Evolutionary conservation across 53 echinoderm and acorn worm genomes (phyloP).

Genomic region (Hippasteria phrygiana): DNA sequence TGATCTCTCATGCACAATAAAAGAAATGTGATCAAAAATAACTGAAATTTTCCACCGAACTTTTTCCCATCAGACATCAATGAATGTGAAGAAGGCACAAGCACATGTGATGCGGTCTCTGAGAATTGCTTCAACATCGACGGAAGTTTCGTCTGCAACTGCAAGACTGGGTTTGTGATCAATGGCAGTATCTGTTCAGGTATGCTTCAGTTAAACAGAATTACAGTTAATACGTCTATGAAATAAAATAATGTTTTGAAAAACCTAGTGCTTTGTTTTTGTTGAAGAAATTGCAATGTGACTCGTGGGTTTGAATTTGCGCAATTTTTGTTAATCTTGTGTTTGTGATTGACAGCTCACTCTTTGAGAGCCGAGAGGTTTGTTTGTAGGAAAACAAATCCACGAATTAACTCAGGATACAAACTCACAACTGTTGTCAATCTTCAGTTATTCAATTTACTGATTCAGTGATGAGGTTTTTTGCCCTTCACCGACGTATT

Average conservation of each 20-base stretch:
- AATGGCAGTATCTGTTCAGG: slow-evolving; percentile 59
- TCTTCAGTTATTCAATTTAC: too few species aligned
- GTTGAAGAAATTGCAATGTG: too few species aligned
- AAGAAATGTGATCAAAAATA: background rate
- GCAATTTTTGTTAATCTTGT: too few species aligned
- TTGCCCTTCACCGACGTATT: too few species aligned
- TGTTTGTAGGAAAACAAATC: too few species aligned
- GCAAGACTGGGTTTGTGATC: slow-evolving; percentile 66
- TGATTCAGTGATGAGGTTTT: too few species aligned
- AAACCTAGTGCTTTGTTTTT: background rate
- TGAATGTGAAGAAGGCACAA: slow-evolving; percentile 74
- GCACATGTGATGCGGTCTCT: slow-evolving; percentile 62
- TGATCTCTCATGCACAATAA: background rate
- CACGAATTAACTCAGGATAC: too few species aligned
- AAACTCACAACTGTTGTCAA: too few species aligned
- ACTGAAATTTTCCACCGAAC: background rate
- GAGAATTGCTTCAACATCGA: slow-evolving; percentile 78
- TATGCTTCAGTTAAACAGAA: too few species aligned
- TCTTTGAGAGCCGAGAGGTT: too few species aligned
- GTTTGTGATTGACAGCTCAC: too few species aligned
- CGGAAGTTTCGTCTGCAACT: slow-evolving; percentile 73
- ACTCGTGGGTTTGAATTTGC: too few species aligned
- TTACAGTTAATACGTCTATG: background rate
- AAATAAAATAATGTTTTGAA: background rate
- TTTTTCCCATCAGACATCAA: slow-evolving; percentile 64